Evolutionary conservation across 2,888 invertebrate genomes (phyloP), one percentile per base, ranked within the genome.

Genomic region (Phasia obesa): DNA sequence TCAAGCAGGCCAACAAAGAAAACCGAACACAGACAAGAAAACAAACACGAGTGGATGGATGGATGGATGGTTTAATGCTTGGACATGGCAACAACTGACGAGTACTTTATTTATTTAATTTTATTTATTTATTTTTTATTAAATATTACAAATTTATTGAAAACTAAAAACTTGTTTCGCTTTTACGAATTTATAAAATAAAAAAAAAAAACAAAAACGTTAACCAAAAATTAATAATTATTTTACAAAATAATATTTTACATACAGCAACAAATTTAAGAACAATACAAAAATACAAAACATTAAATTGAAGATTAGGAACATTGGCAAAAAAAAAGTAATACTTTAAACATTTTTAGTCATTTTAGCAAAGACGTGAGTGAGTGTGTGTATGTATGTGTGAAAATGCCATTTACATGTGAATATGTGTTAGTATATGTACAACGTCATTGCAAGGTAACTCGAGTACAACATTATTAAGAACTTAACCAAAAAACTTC

Each of bases 1-100:
- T 31, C 44, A 9, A 60, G 25, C 51, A 44, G 60, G 35, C 53
- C 23, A 70, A 38, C 53, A 42, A 62, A 53, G 42, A 60, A 38
- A 17, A 23, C 11, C 7, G 44, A 49, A 57, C 6, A 76, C 2
- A 15, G 17, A 17, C 67, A 38, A 25, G 19, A 5, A 15, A 15
- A 42, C 9, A 9, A 27, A 42, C 51, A n/a, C 59, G 49, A 59
- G 38, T 11, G 31, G 44, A 44, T 55, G 47, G 15, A 38, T 35
- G 53, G 19, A 31, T 47, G 31, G 13, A 23, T 44, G 17, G 38
- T 64, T 21, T 2, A 31, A 59, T 17, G 4, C 19, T 17, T 81
- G 83, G 79, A 79, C 83, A 27, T 83, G 75, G 79, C 64, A 83
- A 83, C 83, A 79, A 60, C 71, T 55, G 53, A 60, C 35, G 69